A percentile compares a stretch with the other conserved stretches of the same genome.
Evolutionary conservation across 30 jellyfish, hydroid and myxozoan genomes (phyloP).

Genomic region (Cassiopea andromeda): DNA sequence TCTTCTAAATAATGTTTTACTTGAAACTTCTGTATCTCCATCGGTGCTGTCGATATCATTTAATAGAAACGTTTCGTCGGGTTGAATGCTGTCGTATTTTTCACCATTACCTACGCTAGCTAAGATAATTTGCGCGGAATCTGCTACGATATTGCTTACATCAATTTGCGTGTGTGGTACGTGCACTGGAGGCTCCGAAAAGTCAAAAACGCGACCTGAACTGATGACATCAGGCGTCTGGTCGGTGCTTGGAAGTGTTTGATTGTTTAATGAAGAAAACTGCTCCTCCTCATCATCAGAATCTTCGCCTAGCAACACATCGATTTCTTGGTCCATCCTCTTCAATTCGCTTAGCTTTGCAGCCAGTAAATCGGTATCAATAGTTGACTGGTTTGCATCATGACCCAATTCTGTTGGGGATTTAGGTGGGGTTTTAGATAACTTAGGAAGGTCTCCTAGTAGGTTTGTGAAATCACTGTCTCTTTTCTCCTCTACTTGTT

Average conservation of each 20-base stretch:
- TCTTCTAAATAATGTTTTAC: conserved; percentile 62
- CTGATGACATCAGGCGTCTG: conserved; percentile 45
- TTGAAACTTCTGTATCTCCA: conserved; percentile 55
- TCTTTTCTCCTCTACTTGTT: neutral
- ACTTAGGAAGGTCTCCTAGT: conserved; percentile 23
- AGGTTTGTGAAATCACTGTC: neutral
- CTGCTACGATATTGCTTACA: conserved; percentile 57
- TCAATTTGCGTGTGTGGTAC: conserved; percentile 81
- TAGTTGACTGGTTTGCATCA: conserved; percentile 16
- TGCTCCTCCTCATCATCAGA: conserved; percentile 88
- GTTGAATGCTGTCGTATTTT: conserved; percentile 36
- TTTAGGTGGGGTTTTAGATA: conserved; percentile 51
- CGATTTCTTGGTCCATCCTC: conserved; percentile 92
- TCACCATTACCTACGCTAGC: conserved; percentile 35
- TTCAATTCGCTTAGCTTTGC: conserved; percentile 85
- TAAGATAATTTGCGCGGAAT: conserved; percentile 64
- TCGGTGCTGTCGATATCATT: conserved; percentile 22
- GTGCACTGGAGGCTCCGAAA: conserved; percentile 52
- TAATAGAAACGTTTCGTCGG: conserved; percentile 42
- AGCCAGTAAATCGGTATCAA: conserved; percentile 81
- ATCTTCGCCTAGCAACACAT: conserved; percentile 83
- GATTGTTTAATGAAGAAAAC: conserved; percentile 41
- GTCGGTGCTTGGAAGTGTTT: conserved; percentile 27
- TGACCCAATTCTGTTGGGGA: conserved; percentile 30
- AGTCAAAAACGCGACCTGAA: conserved; percentile 74